phyloP scores from a whole-genome alignment of 2,888 invertebrate genomes.

The Hermaeophaga mercurialis region DNA sequence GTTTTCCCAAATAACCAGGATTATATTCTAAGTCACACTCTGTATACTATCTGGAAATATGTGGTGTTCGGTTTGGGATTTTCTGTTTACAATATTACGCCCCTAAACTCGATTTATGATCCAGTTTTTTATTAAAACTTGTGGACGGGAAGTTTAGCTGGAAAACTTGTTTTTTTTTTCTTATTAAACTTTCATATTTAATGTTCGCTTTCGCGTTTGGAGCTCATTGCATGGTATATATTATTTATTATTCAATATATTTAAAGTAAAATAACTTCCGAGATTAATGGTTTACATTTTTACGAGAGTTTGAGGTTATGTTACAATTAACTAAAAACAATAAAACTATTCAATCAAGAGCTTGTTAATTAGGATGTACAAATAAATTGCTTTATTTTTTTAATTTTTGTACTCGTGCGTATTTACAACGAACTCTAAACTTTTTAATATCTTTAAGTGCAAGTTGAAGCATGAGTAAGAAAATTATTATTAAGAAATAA shows the following conservation, averaged over 20 bases:
- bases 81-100: conserved; percentile 28
- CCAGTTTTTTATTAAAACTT: conserved; percentile 24
- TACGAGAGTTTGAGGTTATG: too few relatives aligned
- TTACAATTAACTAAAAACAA: too few relatives aligned
- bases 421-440: too few relatives aligned
- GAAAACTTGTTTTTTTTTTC: neutral
- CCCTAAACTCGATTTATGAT: conserved; percentile 33
- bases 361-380: too few relatives aligned
- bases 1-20: too few relatives aligned
- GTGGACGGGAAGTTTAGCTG: neutral
- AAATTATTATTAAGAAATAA: too few relatives aligned
- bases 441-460: too few relatives aligned
- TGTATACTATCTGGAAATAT: neutral
- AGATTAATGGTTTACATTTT: neutral
- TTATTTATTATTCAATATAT: neutral
- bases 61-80: conserved; percentile 11
- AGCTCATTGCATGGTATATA: neutral
- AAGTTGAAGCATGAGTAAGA: too few relatives aligned
- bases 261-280: neutral
- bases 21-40: neutral
- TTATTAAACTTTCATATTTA: neutral
- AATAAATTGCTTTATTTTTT: too few relatives aligned
- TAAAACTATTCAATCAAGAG: too few relatives aligned
- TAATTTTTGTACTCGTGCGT: too few relatives aligned
- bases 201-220: neutral